A percentile compares a stretch with the other conserved stretches of the same genome.
These are phyloP conservation scores for Spongilla lacustris DNA, from an alignment of 37 sponge, comb jelly and placozoan species.

Conservation along the genomic window DNA sequence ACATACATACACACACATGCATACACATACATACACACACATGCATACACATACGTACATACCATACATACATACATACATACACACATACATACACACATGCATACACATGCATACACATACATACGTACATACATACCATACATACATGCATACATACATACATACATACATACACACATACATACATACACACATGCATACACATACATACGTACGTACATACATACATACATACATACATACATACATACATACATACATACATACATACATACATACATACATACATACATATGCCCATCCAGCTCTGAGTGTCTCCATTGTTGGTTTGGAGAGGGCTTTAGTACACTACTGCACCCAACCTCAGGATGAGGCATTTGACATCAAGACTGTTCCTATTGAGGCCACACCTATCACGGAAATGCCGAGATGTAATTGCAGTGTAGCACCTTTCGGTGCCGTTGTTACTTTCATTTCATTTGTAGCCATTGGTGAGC, in stretches of 20 bases:
- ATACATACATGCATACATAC: not conserved
- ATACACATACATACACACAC: too few species aligned
- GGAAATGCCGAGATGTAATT: slow-evolving; percentile 62
- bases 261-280: too few species aligned
- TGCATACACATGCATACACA: too few species aligned
- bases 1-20: too few species aligned
- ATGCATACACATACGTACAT: too few species aligned
- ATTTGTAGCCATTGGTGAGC: slow-evolving; percentile 49
- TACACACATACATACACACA: too few species aligned
- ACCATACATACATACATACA: too few species aligned
- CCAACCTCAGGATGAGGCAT: slow-evolving; percentile 78
- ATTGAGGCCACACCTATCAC: slow-evolving; percentile 72
- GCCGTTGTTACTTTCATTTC: not conserved
- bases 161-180: not conserved
- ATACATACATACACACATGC: not conserved
- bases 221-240: not conserved
- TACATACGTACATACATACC: too few species aligned
- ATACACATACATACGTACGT: not conserved
- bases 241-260: not conserved
- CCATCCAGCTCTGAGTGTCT: slow-evolving; percentile 78
- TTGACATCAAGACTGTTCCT: slow-evolving; percentile 94
- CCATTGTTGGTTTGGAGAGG: slow-evolving; percentile 91
- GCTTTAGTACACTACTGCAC: slow-evolving; percentile 89
- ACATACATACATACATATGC: too few species aligned
- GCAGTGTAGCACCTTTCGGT: not conserved